Evolutionary conservation across 2,888 invertebrate genomes (phyloP).

Genomic region (Drosophila austrosaltans): DNA sequence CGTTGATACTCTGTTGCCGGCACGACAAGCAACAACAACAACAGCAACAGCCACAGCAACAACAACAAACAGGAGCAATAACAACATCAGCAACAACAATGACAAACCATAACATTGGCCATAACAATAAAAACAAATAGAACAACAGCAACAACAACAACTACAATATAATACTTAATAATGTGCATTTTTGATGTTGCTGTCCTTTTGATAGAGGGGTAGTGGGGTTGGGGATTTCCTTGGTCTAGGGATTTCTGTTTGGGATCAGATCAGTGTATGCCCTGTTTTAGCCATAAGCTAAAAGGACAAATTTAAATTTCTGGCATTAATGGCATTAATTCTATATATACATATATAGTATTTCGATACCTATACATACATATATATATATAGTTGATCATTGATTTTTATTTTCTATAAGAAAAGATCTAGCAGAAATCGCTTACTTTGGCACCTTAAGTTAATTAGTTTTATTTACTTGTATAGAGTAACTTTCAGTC

Average conservation of each 20-base stretch:
- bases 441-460: too few relatives aligned
- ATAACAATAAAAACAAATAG: conserved; percentile 62
- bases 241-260: background rate
- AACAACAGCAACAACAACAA: conserved; percentile 29
- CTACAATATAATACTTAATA: conserved; percentile 66
- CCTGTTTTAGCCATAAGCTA: background rate
- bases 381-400: too few relatives aligned
- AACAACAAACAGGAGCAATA: conserved; percentile 55
- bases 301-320: background rate
- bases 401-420: too few relatives aligned
- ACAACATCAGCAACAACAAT: conserved; percentile 30
- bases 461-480: background rate
- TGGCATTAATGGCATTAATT: too few relatives aligned
- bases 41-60: conserved; percentile 20
- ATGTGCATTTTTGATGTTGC: conserved; percentile 64
- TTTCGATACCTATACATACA: too few relatives aligned
- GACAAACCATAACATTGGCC: conserved; percentile 64
- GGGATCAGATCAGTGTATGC: background rate
- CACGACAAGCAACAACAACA: conserved; percentile 1
- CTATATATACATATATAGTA: too few relatives aligned
- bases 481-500: background rate
- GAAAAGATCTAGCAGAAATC: too few relatives aligned
- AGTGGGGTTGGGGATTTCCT: background rate
- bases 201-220: conserved; percentile 45
- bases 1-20: conserved; percentile 56